A percentile compares a stretch with the other conserved stretches of the same genome.
Conservation (phyloP, 37 sponge, comb jelly and placozoan species). For the Hormiphora californensis region DNA sequence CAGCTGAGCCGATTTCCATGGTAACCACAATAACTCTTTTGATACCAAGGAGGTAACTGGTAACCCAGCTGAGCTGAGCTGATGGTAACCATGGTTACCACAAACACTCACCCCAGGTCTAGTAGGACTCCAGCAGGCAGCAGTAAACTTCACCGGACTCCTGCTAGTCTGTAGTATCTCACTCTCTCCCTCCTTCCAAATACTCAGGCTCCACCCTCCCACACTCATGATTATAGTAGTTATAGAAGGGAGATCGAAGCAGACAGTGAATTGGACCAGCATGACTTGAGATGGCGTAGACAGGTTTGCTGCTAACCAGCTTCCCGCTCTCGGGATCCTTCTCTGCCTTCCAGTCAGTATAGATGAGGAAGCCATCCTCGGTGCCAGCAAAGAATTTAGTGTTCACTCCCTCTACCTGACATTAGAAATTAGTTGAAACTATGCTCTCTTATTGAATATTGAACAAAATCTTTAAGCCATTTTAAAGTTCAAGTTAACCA, state of each 20-base stretch:
- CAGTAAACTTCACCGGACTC: neutral
- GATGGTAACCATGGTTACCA: too few relatives aligned
- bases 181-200: constrained; percentile 85
- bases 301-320: constrained; percentile 62
- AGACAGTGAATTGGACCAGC: constrained; percentile 68
- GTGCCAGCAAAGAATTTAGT: constrained; percentile 83
- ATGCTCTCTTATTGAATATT: neutral
- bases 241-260: constrained; percentile 91
- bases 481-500: too few relatives aligned
- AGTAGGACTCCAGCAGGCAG: constrained; percentile 44
- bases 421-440: neutral
- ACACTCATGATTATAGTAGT: constrained; percentile 81
- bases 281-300: constrained; percentile 62
- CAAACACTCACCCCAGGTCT: constrained; percentile 7
- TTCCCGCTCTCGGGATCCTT: constrained; percentile 86
- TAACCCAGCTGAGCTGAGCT: too few relatives aligned
- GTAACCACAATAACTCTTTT: too few relatives aligned
- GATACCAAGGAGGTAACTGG: too few relatives aligned
- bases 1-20: too few relatives aligned
- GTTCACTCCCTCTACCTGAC: constrained; percentile 58
- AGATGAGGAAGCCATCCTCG: constrained; percentile 94
- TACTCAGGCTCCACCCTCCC: constrained; percentile 79
- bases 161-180: constrained; percentile 41
- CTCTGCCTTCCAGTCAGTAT: constrained; percentile 72
- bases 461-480: too few relatives aligned